phyloP scores from a whole-genome alignment of 2,888 invertebrate species.

The Ceramica pisi region DNA sequence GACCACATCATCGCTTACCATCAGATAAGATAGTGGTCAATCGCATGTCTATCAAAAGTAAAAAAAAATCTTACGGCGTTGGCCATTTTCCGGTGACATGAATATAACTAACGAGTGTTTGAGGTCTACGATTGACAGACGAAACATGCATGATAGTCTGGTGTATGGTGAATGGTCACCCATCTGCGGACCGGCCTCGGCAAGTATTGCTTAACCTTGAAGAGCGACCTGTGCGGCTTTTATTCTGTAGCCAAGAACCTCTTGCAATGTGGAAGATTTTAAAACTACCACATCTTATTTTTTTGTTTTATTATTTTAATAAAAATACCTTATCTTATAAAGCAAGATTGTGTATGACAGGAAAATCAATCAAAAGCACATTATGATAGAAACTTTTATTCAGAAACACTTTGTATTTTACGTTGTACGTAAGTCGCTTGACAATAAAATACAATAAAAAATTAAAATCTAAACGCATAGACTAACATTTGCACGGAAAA shows the following conservation, averaged over 20 bases:
- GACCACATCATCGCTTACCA: no score
- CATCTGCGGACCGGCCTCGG: no score
- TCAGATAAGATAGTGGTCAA: no score
- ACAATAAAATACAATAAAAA: slow-evolving; percentile 39
- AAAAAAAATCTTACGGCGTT: no score
- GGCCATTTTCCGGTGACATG: no score
- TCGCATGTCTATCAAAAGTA: no score
- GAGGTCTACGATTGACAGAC: no score
- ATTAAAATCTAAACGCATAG: slow-evolving; percentile 31
- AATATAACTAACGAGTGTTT: no score
- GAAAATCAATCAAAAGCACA: slow-evolving; percentile 2
- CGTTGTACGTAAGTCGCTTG: slow-evolving; percentile 35
- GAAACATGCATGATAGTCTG: no score
- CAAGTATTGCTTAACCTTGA: not conserved
- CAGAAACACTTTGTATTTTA: slow-evolving; percentile 45
- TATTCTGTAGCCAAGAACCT: not conserved
- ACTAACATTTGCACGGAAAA: slow-evolving; percentile 25
- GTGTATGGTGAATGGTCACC: not conserved
- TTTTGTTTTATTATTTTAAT: not conserved
- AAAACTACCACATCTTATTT: not conserved
- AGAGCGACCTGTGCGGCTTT: not conserved
- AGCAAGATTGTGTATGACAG: not conserved
- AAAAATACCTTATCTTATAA: not conserved
- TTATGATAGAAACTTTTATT: slow-evolving; percentile 42
- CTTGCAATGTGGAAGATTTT: no score